phyloP scores from a whole-genome alignment of 1,140 invertebrate genomes.

The Drosophila nebulosa region DNA sequence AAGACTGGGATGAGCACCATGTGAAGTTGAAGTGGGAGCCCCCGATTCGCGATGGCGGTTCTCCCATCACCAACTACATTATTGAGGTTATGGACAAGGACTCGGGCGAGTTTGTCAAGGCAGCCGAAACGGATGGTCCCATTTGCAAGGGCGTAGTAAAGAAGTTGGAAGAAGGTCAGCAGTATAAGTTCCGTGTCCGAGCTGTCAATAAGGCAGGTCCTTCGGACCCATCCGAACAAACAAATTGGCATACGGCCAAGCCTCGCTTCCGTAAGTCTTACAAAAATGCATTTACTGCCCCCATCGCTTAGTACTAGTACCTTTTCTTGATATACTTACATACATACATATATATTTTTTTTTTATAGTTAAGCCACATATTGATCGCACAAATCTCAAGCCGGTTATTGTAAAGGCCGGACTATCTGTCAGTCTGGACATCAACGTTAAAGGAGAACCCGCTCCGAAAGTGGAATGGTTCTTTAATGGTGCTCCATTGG shows the following conservation, averaged over 20 bases:
- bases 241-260: slow-evolving; percentile 97
- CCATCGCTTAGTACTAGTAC: neutral
- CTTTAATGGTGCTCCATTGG: slow-evolving; percentile 89
- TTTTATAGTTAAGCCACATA: slow-evolving; percentile 92
- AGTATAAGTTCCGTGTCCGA: slow-evolving; percentile 96
- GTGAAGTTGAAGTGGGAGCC: slow-evolving; percentile 98
- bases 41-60: slow-evolving; percentile 96
- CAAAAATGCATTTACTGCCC: neutral
- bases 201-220: slow-evolving; percentile 98
- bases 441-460: slow-evolving; percentile 97
- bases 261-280: slow-evolving; percentile 91
- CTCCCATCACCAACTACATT: slow-evolving; percentile 96
- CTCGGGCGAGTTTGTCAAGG: slow-evolving; percentile 84
- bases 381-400: slow-evolving; percentile 94
- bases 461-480: slow-evolving; percentile 94
- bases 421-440: slow-evolving; percentile 92
- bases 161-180: slow-evolving; percentile 95
- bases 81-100: slow-evolving; percentile 87
- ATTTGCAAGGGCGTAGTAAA: slow-evolving; percentile 91
- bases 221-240: slow-evolving; percentile 96
- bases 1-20: slow-evolving; percentile 95
- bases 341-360: too few relatives aligned
- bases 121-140: slow-evolving; percentile 89
- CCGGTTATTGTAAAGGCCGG: slow-evolving; percentile 93
- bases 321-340: neutral